Evolutionary conservation across 2,113 vertebrate genomes (phyloP).

Genomic region (Chloebia gouldiae): DNA sequence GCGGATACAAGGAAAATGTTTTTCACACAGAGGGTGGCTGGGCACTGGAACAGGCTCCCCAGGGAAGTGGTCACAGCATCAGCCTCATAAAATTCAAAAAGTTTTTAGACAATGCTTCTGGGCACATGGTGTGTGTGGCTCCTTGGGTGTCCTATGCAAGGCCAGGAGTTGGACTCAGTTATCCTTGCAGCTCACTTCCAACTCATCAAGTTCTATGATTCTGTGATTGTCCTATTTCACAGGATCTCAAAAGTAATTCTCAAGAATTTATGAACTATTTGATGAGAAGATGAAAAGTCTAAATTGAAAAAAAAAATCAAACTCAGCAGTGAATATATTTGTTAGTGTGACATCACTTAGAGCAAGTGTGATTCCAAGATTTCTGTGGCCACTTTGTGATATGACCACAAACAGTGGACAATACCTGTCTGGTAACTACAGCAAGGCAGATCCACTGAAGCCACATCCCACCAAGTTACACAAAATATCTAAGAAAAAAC

Average conservation of each 20-base stretch:
- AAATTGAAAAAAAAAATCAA: neutral
- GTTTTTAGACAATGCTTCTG: neutral
- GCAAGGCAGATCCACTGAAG: neutral
- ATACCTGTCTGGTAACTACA: neutral
- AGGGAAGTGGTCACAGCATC: neutral
- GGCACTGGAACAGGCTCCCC: neutral
- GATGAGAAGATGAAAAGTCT: neutral
- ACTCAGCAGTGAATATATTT: neutral
- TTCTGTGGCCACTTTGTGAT: neutral
- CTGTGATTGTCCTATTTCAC: neutral
- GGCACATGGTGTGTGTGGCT: neutral
- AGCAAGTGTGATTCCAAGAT: neutral
- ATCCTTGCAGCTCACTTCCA: neutral
- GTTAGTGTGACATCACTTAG: neutral
- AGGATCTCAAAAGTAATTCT: neutral
- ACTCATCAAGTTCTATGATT: neutral
- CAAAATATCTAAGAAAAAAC: neutral
- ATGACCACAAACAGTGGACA: neutral
- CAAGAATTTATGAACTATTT: neutral
- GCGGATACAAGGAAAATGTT: accelerated
- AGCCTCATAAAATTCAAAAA: neutral
- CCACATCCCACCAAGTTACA: neutral
- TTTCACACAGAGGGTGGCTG: neutral
- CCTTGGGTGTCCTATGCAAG: neutral
- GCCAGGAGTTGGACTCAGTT: accelerated